phyloP scores from a whole-genome alignment of 2,113 vertebrate genomes.

The Menura novaehollandiae region DNA sequence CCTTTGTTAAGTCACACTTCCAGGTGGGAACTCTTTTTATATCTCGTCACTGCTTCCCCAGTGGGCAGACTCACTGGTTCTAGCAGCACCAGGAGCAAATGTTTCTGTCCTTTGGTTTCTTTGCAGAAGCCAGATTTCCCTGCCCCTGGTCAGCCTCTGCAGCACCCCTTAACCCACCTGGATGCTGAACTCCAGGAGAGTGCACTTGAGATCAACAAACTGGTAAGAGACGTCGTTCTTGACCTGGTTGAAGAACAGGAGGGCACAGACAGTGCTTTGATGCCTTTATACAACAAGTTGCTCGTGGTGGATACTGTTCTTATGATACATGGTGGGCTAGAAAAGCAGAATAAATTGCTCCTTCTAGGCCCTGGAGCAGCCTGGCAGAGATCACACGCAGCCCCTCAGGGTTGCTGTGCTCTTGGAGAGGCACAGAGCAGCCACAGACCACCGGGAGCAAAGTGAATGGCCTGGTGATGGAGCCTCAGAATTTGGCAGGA shows the following conservation, averaged over 20 bases:
- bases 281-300: background rate
- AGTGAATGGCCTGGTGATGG: background rate
- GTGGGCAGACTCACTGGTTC: background rate
- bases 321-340: background rate
- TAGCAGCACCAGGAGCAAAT: background rate
- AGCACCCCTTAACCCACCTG: slow-evolving; percentile 78
- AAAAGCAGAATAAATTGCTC: background rate
- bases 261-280: background rate
- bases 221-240: slow-evolving; percentile 59
- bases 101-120: background rate
- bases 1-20: slow-evolving; percentile 77
- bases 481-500: background rate
- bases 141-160: slow-evolving; percentile 72
- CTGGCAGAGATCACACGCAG: background rate
- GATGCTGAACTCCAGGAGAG: slow-evolving; percentile 68
- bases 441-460: background rate
- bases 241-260: background rate
- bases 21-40: slow-evolving; percentile 68
- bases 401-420: background rate
- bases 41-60: background rate
- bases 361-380: background rate
- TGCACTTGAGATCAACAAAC: slow-evolving; percentile 84
- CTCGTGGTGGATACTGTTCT: background rate
- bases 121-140: slow-evolving; percentile 66
- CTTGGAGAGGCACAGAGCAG: background rate